Evolutionary conservation across 2,888 invertebrate species (phyloP).

Genomic region (Mimumesa dahlbomi): DNA sequence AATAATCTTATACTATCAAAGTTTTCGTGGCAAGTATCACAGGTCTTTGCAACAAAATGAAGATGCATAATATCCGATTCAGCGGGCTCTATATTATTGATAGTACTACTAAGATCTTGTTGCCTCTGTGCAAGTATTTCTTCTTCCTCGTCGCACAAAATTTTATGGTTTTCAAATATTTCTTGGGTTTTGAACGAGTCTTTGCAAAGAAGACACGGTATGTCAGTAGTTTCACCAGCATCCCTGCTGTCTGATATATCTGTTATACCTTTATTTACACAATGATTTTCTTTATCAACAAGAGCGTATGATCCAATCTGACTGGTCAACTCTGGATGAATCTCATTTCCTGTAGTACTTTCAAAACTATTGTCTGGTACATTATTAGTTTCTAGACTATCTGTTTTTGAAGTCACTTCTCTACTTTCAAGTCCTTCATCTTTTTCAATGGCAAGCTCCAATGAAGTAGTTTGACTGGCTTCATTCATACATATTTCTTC

Average conservation of each 20-base stretch:
- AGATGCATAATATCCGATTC: slow-evolving; percentile 5
- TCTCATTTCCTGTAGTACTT: slow-evolving; percentile 22
- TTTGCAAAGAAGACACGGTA: slow-evolving; percentile 47
- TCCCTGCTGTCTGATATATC: background rate
- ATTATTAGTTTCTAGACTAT: slow-evolving; percentile 6
- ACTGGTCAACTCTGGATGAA: slow-evolving; percentile 54
- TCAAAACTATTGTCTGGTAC: slow-evolving; percentile 10
- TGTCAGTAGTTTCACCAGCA: slow-evolving; percentile 19
- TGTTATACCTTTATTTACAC: background rate
- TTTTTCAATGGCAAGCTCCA: slow-evolving; percentile 26
- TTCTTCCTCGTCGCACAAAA: slow-evolving; percentile 39
- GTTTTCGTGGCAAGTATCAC: slow-evolving; percentile 10
- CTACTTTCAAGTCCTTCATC: slow-evolving; percentile 15
- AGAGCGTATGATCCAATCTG: slow-evolving; percentile 44
- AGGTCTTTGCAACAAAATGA: background rate
- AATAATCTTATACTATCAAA: slow-evolving; percentile 27
- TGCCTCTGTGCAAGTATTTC: slow-evolving; percentile 9
- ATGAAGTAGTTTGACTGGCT: slow-evolving; percentile 9
- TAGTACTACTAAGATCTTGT: slow-evolving; percentile 9
- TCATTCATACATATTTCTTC: slow-evolving; percentile 53
- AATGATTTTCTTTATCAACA: slow-evolving; percentile 10
- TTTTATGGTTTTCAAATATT: slow-evolving; percentile 60
- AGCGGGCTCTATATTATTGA: background rate
- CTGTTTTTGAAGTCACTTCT: slow-evolving; percentile 28
- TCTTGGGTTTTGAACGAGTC: slow-evolving; percentile 45